phyloP scores from a whole-genome alignment of 2,113 vertebrate species.

The Salvelinus sp. region DNA sequence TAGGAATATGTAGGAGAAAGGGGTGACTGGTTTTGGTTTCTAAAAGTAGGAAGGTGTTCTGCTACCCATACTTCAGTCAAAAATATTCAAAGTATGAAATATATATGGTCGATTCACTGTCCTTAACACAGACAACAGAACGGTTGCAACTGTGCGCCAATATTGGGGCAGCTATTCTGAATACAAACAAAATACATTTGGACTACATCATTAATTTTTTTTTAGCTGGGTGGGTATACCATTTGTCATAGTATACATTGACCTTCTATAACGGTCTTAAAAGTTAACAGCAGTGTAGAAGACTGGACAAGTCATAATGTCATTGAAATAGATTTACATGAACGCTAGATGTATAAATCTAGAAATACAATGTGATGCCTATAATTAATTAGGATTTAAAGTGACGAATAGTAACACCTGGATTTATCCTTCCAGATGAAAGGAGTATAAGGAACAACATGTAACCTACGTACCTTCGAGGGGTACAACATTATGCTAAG shows the following conservation, averaged over 20 bases:
- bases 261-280: constrained; percentile 27
- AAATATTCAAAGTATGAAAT: not conserved
- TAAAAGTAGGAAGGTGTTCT: not conserved
- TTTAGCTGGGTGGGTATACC: constrained; percentile 20
- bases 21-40: not conserved
- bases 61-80: not conserved
- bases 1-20: not conserved
- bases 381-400: constrained; percentile 28
- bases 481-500: constrained; percentile 48
- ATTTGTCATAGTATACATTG: constrained; percentile 19
- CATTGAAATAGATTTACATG: constrained; percentile 44
- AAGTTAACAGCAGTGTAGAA: constrained; percentile 71
- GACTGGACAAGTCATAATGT: constrained; percentile 46
- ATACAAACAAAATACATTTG: not conserved
- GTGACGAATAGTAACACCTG: constrained; percentile 26
- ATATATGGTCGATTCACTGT: not conserved
- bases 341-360: not conserved
- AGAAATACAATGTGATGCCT: constrained; percentile 14
- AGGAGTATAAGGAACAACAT: constrained; percentile 5
- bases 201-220: constrained; percentile 11
- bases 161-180: not conserved
- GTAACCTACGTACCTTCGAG: constrained; percentile 49
- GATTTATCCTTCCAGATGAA: constrained; percentile 33
- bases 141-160: constrained; percentile 4
- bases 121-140: not conserved